Percentiles rank a stretch among this genome's conserved stretches.
These are phyloP conservation scores for Lagopus muta DNA, from an alignment of 2,113 vertebrate species.

Conservation along the genomic window DNA sequence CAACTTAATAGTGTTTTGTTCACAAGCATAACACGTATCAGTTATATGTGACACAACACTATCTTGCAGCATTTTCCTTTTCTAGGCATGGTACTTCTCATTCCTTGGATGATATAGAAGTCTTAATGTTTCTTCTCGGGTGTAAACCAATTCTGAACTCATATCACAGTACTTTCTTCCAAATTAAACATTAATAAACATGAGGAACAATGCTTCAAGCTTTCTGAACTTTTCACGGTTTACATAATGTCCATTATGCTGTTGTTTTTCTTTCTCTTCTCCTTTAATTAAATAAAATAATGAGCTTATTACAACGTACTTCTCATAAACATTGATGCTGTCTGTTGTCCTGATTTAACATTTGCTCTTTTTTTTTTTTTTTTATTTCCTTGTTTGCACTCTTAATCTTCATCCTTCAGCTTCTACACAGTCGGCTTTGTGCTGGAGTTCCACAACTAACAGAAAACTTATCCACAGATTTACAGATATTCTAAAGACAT, in stretches of 20 bases:
- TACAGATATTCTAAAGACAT: constrained; percentile 5
- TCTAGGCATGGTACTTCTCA: background rate
- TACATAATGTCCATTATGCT: background rate
- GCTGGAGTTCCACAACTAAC: background rate
- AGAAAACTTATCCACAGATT: background rate
- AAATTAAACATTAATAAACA: background rate
- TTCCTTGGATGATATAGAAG: background rate
- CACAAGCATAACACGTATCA: background rate
- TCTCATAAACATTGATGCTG: constrained; percentile 10
- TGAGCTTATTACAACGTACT: background rate
- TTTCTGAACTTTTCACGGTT: background rate
- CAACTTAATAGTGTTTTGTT: background rate
- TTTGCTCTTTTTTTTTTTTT: background rate
- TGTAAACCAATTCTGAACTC: background rate
- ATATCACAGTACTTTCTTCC: background rate
- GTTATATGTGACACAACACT: background rate
- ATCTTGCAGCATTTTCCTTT: background rate
- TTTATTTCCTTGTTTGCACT: constrained; percentile 2
- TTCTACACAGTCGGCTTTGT: background rate
- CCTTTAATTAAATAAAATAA: background rate
- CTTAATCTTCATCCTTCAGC: constrained; percentile 44
- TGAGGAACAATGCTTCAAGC: background rate
- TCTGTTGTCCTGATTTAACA: background rate
- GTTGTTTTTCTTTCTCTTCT: background rate
- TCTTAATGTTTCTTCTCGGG: background rate